phyloP scores from a whole-genome alignment of 1,140 invertebrate genomes.

The Aphaenogaster rudis region DNA sequence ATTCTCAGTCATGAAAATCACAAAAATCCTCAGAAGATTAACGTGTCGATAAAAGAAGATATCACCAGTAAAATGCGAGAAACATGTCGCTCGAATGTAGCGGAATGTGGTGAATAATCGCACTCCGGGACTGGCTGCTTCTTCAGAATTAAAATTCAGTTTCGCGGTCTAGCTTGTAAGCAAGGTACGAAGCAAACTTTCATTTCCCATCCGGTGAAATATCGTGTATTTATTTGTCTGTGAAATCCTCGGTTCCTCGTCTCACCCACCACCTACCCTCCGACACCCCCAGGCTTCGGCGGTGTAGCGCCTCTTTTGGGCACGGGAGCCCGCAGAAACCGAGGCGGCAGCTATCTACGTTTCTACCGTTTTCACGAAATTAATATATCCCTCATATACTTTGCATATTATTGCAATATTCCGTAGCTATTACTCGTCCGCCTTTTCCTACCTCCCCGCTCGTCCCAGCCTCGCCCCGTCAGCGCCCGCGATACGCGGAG shows the following conservation, averaged over 20 bases:
- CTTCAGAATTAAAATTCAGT: constrained; percentile 82
- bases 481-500: constrained; percentile 39
- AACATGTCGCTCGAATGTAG: constrained; percentile 37
- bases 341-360: constrained; percentile 82
- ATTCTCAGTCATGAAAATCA: background rate
- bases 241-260: constrained; percentile 79
- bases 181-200: constrained; percentile 79
- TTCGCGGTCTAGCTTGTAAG: constrained; percentile 77
- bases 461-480: constrained; percentile 31
- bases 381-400: constrained; percentile 88
- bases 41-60: constrained; percentile 18
- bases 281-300: constrained; percentile 61
- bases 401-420: constrained; percentile 87
- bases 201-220: constrained; percentile 83
- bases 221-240: constrained; percentile 84
- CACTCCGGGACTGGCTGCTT: constrained; percentile 56
- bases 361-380: constrained; percentile 86
- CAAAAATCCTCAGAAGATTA: background rate
- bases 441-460: constrained; percentile 79
- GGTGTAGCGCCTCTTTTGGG: constrained; percentile 78
- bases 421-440: constrained; percentile 85
- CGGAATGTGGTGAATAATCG: constrained; percentile 68
- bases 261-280: constrained; percentile 71
- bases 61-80: constrained; percentile 20
- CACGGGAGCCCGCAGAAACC: constrained; percentile 80